A percentile compares a stretch with the other conserved stretches of the same genome.
Conservation (phyloP, 2,113 vertebrate species). For the Condylura cristata region DNA sequence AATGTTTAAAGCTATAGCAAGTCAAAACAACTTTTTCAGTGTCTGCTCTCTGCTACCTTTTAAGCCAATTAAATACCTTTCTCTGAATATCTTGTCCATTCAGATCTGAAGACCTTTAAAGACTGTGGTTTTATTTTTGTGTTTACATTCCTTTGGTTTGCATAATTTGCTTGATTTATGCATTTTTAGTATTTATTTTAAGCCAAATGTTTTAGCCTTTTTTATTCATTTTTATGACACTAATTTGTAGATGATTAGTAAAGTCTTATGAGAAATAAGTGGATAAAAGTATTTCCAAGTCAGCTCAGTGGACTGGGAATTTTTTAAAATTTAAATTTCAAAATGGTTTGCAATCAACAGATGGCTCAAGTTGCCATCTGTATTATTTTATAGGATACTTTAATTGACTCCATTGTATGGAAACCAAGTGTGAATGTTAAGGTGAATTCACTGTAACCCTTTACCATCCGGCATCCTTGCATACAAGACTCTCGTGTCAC, state of each 20-base stretch:
- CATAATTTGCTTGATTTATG: conserved; percentile 85
- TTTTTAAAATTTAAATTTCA: conserved; percentile 61
- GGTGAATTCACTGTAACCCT: conserved; percentile 32
- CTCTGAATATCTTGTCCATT: conserved; percentile 84
- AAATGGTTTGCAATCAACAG: conserved; percentile 49
- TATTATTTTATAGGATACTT: conserved; percentile 67
- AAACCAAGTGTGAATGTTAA: conserved; percentile 58
- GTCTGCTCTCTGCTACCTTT: conserved; percentile 85
- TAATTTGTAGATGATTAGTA: conserved; percentile 85
- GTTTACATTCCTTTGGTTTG: conserved; percentile 86
- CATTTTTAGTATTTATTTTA: conserved; percentile 90
- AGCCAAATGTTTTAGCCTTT: conserved; percentile 87
- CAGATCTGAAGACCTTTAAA: conserved; percentile 83
- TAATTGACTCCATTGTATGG: conserved; percentile 69
- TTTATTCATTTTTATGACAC: conserved; percentile 83
- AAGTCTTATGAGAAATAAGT: conserved; percentile 81
- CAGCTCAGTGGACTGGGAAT: conserved; percentile 49
- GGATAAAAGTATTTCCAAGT: conserved; percentile 72
- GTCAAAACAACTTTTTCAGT: conserved; percentile 57
- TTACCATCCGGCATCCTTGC: not conserved
- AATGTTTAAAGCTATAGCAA: conserved; percentile 11
- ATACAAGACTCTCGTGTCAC: conserved; percentile 47
- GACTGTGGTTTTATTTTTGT: conserved; percentile 83
- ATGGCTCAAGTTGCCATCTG: conserved; percentile 59
- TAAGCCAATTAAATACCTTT: conserved; percentile 90